Evolutionary conservation across 2,113 vertebrate species (phyloP), one percentile per base, ranked within the genome.

Genomic region (Psittacus erithacus): DNA sequence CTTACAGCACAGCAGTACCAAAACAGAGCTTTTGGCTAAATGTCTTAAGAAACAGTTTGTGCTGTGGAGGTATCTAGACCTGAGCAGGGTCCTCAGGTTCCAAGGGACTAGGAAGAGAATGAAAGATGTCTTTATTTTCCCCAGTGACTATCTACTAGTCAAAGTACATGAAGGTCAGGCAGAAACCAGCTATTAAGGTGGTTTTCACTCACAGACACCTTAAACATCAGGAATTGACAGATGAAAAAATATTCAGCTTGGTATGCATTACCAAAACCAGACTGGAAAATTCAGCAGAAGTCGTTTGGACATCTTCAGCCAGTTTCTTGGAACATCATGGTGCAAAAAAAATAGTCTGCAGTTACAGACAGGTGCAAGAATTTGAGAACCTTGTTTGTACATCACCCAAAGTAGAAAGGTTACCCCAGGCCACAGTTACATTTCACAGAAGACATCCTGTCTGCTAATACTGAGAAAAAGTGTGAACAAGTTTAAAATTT

Each of bases 311-410:
- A 29, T 7, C 25, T 39, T 52, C 73, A 73, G 25, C 5, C 20
- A 11, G 20, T 78, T 82, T 19, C 49, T 62, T 39, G 3, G 12
- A 33, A 53, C 0, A 2, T 18, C n/a, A 28, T 1, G 1, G 16
- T n/a, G 85, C 16, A 50, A 70, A 68, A 35, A 31, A 31, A 29
- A 7, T 4, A 39, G 13, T 18, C 25, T 68, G 9, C 3, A 41
- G 33, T 50, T 64, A 28, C 31, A 15, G 17, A 13, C 1, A 1
- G 15, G 3, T 44, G 13, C 53, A 41, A 86, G 50, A 6, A 64
- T 7, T 64, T 75, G 63, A 79, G 55, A 83, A 78, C 4, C 3
- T 78, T 63, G 13, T 31, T 67, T 83, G 13, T 41, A n/a, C 13
- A 25, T 77, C 6, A 63, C 8, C 24, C 71, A 13, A 64, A 78